Evolutionary conservation across 2,113 vertebrate genomes (phyloP), one percentile per base, ranked within the genome.

Genomic region (Gobio gobio): DNA sequence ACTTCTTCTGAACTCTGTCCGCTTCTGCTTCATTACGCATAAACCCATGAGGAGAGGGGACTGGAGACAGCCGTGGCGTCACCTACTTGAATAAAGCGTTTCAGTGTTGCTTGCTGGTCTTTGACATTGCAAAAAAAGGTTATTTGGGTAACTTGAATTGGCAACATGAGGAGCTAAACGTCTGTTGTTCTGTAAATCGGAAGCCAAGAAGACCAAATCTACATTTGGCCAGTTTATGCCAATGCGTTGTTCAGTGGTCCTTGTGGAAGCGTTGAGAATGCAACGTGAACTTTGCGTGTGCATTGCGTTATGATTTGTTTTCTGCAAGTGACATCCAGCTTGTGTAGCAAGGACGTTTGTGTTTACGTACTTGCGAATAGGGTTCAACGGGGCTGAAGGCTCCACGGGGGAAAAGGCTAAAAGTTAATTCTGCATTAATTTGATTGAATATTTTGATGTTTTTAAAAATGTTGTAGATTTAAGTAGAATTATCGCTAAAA

Each of bases 1-100:
- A 74, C 59, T 78, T 76, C 59, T 47, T 24, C 59, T 59, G 70
- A 49, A 84, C n/a, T 56, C 29, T 83, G 74, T 83, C 82, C 81
- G 4, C 33, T 56, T 84, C 74, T 84, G 83, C n/a, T 24, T 47
- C 45, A 68, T 81, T 64, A 81, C 5, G 26, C 43, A 47, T 29
- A 81, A 64, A 51, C n/a, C 22, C n/a, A 47, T 24, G 26, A 59
- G 59, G 75, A 72, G 75, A 59, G 54, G 36, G 70, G 56, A 81
- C 77, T 58, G 58, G 26, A 79, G 51, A 72, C 49, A 70, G 83
- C n/a, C 84, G 10, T 5, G 10, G 24, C 10, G 61, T 29, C 78
- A 85, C 70, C 66, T 73, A 36, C 51, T 59, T 36, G 83, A 59
- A 29, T 59, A 47, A 54, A 79, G 1, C 16, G 66, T 40, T 80